Evolutionary conservation across 2,888 invertebrate genomes (phyloP).

Genomic region (Hedychridium roseum): DNA sequence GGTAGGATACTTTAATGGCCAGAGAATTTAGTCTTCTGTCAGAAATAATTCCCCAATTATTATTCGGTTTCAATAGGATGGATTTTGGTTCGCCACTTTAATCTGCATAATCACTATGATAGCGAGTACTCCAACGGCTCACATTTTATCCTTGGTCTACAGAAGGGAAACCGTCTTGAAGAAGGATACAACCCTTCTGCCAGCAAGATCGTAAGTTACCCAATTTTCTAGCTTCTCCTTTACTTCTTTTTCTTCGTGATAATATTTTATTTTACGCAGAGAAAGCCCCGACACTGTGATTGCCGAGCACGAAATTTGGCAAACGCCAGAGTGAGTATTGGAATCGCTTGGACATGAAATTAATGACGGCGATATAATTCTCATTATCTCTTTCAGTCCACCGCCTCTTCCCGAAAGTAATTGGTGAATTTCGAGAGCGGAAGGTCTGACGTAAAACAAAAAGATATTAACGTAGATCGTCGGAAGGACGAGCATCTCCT

Average conservation of each 20-base stretch:
- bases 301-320: constrained; percentile 53
- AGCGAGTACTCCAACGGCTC: constrained; percentile 70
- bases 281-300: constrained; percentile 52
- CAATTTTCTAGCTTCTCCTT: constrained; percentile 5
- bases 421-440: too few species aligned
- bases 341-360: constrained; percentile 1
- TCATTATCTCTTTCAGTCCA: constrained; percentile 39
- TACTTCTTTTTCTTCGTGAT: background rate
- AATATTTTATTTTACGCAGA: constrained; percentile 23
- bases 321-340: constrained; percentile 52
- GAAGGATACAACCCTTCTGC: constrained; percentile 40
- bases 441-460: too few species aligned
- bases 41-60: background rate
- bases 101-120: constrained; percentile 70
- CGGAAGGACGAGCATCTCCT: too few species aligned
- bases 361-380: constrained; percentile 1
- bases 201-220: constrained; percentile 52
- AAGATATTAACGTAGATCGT: too few species aligned
- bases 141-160: constrained; percentile 67
- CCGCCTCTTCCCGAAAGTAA: constrained; percentile 52
- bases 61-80: constrained; percentile 68
- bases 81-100: constrained; percentile 75
- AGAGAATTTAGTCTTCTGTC: background rate
- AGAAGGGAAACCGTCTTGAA: constrained; percentile 47
- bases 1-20: constrained; percentile 66